Evolutionary conservation across 2,113 vertebrate genomes (phyloP).

Genomic region (Calyptommatus sinebrachiatus): DNA sequence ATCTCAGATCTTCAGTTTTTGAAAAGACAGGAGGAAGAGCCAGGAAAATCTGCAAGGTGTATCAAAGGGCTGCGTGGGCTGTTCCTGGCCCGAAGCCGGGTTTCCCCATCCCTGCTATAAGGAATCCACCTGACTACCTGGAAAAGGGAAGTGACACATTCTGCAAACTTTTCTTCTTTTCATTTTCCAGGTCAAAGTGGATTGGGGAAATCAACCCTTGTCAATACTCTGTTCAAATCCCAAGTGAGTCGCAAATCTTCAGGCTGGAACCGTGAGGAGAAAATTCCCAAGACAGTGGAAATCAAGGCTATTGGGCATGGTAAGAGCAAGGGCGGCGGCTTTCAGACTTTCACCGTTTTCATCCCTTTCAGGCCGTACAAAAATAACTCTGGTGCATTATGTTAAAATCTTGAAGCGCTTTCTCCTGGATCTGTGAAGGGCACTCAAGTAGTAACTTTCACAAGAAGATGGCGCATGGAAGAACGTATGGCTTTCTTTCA

Average conservation of each 20-base stretch:
- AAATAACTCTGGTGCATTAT: not conserved
- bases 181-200: slow-evolving; percentile 87
- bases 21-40: no score
- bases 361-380: not conserved
- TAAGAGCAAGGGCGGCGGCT: slow-evolving; percentile 67
- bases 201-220: slow-evolving; percentile 90
- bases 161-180: slow-evolving; percentile 27
- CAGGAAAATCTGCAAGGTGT: no score
- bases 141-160: no score
- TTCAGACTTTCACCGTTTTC: not conserved
- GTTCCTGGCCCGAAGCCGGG: no score
- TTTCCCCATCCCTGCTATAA: no score
- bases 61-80: no score
- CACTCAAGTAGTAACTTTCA: not conserved
- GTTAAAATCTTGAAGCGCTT: not conserved
- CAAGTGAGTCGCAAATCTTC: slow-evolving; percentile 93
- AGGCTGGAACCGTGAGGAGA: slow-evolving; percentile 90
- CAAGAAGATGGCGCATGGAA: not conserved
- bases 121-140: no score
- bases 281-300: slow-evolving; percentile 94
- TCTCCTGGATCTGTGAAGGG: not conserved
- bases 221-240: slow-evolving; percentile 96
- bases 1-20: no score
- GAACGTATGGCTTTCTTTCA: not conserved
- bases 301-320: slow-evolving; percentile 92